Conservation (phyloP, 2,113 vertebrate genomes). For the Apteryx owenii region DNA sequence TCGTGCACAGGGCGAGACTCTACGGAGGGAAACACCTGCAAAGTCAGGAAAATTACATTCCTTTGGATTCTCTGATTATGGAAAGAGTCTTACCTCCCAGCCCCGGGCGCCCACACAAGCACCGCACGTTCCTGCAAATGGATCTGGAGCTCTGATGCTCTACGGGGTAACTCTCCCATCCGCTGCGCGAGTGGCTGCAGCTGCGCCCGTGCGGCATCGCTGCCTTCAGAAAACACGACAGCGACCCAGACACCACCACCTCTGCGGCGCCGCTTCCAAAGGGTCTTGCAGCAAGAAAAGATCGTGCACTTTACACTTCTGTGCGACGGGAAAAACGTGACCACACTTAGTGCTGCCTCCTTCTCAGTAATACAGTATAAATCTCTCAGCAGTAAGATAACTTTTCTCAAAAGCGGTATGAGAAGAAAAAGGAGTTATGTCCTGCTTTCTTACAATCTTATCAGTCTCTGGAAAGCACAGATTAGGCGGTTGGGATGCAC, state of each 20-base stretch:
- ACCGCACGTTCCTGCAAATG: not conserved
- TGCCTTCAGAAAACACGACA: not conserved
- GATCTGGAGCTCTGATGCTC: accelerated
- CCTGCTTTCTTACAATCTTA: not conserved
- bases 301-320: not conserved
- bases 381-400: not conserved
- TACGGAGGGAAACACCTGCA: not conserved
- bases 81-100: not conserved
- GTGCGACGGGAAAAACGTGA: not conserved
- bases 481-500: accelerated
- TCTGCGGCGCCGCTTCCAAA: not conserved
- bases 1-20: accelerated
- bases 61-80: not conserved
- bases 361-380: not conserved
- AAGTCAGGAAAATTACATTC: not conserved
- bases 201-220: not conserved
- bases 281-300: not conserved
- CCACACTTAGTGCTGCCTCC: not conserved
- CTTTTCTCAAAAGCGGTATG: not conserved
- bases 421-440: not conserved
- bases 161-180: accelerated
- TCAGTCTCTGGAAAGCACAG: not conserved
- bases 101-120: not conserved
- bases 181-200: not conserved
- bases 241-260: not conserved